Evolutionary conservation across 2,797 vertebrate species (phyloP).

Genomic region (Semotilus atromaculatus): DNA sequence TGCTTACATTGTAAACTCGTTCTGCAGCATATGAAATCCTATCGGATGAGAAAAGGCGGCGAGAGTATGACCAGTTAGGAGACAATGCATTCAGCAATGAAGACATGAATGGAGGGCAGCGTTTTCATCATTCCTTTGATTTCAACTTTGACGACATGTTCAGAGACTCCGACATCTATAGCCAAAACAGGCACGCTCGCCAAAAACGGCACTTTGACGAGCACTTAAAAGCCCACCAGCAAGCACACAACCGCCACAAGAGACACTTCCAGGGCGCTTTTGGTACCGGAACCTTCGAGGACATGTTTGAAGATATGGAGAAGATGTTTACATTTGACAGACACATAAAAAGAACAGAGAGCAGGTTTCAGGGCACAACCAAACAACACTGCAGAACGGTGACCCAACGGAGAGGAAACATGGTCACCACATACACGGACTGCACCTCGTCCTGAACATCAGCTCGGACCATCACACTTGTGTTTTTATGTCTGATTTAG

Average conservation of each 20-base stretch:
- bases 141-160: conserved; percentile 93
- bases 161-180: conserved; percentile 91
- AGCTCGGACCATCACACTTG: conserved; percentile 41
- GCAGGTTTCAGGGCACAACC: conserved; percentile 83
- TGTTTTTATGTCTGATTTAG: conserved; percentile 45
- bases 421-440: conserved; percentile 97
- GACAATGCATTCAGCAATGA: conserved; percentile 72
- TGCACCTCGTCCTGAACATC: conserved; percentile 82
- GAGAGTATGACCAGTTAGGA: conserved; percentile 86
- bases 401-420: conserved; percentile 94
- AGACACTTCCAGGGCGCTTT: conserved; percentile 75
- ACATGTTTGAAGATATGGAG: conserved; percentile 92
- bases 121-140: conserved; percentile 85
- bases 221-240: conserved; percentile 85
- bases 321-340: conserved; percentile 93
- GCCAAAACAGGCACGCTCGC: conserved; percentile 83
- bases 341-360: conserved; percentile 81
- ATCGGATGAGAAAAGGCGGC: conserved; percentile 88
- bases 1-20: background rate
- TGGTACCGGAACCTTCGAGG: conserved; percentile 81
- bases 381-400: conserved; percentile 95
- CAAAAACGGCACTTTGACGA: conserved; percentile 92
- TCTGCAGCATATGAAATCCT: conserved; percentile 90
- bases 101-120: conserved; percentile 68
- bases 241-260: conserved; percentile 81